phyloP scores from a whole-genome alignment of 1,140 invertebrate genomes.

The Drosophila guanche region DNA sequence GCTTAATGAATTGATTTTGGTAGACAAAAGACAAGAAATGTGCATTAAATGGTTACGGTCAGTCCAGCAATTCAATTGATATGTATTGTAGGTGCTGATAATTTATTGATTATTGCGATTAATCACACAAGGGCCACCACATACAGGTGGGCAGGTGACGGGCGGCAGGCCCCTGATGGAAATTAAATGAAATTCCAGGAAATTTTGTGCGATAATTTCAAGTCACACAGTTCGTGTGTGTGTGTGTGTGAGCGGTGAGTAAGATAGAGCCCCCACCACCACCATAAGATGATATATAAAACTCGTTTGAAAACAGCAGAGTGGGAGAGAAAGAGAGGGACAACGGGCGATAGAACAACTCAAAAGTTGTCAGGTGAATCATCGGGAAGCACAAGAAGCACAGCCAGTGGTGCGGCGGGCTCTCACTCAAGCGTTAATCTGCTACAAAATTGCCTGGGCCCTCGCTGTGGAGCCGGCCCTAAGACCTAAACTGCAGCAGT shows the following conservation, averaged over 20 bases:
- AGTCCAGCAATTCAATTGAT: slow-evolving; percentile 59
- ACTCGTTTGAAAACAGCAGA: slow-evolving; percentile 47
- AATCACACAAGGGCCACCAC: slow-evolving; percentile 37
- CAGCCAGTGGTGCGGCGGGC: neutral
- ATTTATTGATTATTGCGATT: slow-evolving; percentile 67
- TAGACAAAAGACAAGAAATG: slow-evolving; percentile 50
- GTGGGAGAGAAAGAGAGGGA: slow-evolving; percentile 15
- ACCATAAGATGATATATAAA: slow-evolving; percentile 62
- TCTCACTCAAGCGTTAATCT: slow-evolving; percentile 31
- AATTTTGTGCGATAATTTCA: slow-evolving; percentile 61
- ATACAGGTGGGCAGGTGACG: too few relatives aligned
- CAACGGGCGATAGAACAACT: slow-evolving; percentile 47
- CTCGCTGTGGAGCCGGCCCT: slow-evolving; percentile 37
- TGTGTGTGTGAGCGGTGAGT: slow-evolving; percentile 22
- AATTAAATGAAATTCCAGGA: slow-evolving; percentile 56
- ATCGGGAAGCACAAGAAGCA: slow-evolving; percentile 26
- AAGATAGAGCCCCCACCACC: slow-evolving; percentile 24
- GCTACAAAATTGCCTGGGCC: slow-evolving; percentile 24
- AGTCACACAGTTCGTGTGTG: slow-evolving; percentile 10
- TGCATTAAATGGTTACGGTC: slow-evolving; percentile 27
- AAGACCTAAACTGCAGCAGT: neutral
- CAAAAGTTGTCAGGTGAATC: slow-evolving; percentile 49
- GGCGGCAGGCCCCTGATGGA: neutral
- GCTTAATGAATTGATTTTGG: neutral
- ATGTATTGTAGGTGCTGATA: slow-evolving; percentile 48